Evolutionary conservation across 2,113 vertebrate species (phyloP), one percentile per base, ranked within the genome.

Genomic region (Sceloporus tristichus): DNA sequence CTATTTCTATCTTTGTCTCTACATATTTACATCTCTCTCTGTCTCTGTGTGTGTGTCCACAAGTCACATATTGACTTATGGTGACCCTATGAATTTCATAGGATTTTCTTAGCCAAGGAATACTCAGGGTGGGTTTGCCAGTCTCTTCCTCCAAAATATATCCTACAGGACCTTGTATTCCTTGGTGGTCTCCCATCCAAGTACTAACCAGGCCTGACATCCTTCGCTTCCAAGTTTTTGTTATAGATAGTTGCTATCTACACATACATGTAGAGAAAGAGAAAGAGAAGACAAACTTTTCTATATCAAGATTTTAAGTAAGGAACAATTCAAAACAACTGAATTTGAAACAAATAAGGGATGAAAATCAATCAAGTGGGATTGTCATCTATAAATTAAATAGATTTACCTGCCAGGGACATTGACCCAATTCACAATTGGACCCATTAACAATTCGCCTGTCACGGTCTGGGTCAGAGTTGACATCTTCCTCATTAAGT

Each of bases 371-470:
- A 77, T 56, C 70, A 48, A 53, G 65, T 5, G 42, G 9, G 11
- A 54, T 34, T 29, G 14, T 1, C 85, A 70, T 42, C 9, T 54
- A 48, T 75, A 34, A 16, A 59, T 56, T 21, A 62, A 8, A 40
- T 2, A 18, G 14, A 71, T 13, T 42, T 96, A 99, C 98, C 98
- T 99, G 99, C 98, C 98, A 99, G 0, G 99, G 99, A 86, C 99
- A 99, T 23, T 99, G 95, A 2, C 98, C 98, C 0, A 94, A 95
- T 0, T 18, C 90, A 89, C 98, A 99, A 0, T 98, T 85, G 38
- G 93, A 82, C 53, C 98, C 98, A 1, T 95, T 95, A 29, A 98
- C 98, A 1, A 99, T 97, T 23, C 98, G 97, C 0, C 0, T 14
- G 1, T 48, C 0, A 0, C 42, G 79, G 1, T 85, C 1, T 0